Conservation (phyloP, 2,888 invertebrate species). For the Caenorhabditis becei region DNA sequence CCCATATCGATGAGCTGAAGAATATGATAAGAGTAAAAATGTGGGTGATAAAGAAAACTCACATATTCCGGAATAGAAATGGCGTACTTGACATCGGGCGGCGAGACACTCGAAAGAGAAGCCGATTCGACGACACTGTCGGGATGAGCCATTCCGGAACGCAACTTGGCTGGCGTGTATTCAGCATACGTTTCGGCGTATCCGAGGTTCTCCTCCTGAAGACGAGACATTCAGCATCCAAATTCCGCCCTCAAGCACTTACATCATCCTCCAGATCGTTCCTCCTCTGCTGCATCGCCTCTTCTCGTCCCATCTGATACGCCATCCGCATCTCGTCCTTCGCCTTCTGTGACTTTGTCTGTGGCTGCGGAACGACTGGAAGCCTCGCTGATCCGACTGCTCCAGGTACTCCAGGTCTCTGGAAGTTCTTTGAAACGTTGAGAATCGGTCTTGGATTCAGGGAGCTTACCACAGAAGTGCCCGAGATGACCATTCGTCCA, state of each 20-base stretch:
- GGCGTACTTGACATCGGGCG: slow-evolving; percentile 84
- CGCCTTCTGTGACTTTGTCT: slow-evolving; percentile 67
- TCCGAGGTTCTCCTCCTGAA: slow-evolving; percentile 93
- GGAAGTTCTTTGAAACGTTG: background rate
- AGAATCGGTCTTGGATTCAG: too few species aligned
- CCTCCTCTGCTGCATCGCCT: slow-evolving; percentile 42
- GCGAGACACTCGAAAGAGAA: slow-evolving; percentile 88
- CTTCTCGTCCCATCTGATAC: slow-evolving; percentile 64
- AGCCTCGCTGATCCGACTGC: slow-evolving; percentile 35
- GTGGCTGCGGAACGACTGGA: slow-evolving; percentile 28
- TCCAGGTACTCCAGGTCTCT: slow-evolving; percentile 19
- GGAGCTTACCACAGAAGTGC: background rate
- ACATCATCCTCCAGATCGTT: slow-evolving; percentile 71
- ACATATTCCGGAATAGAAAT: slow-evolving; percentile 86
- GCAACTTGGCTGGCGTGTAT: slow-evolving; percentile 94
- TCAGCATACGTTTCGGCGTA: slow-evolving; percentile 98
- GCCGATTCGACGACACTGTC: slow-evolving; percentile 99
- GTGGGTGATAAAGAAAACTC: background rate
- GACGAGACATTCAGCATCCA: background rate
- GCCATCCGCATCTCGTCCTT: slow-evolving; percentile 73
- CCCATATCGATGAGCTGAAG: slow-evolving; percentile 87
- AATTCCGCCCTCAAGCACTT: background rate
- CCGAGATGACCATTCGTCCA: slow-evolving; percentile 34
- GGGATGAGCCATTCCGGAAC: slow-evolving; percentile 92
- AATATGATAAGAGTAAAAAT: too few species aligned